Conservation (phyloP, 2,888 invertebrate genomes). For the Yponomeuta evonymella region DNA sequence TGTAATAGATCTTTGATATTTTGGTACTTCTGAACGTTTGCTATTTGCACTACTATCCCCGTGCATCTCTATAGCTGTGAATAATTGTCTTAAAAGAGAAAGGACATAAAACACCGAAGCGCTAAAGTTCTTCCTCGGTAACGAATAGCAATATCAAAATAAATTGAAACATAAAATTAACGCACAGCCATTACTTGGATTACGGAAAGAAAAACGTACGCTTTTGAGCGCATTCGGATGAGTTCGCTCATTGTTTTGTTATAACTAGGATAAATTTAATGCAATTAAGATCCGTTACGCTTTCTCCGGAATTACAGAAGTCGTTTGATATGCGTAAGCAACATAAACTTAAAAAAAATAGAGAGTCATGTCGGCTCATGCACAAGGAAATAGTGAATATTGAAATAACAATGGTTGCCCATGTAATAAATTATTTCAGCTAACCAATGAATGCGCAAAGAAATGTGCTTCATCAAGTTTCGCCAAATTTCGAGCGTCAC, state of each 20-base stretch:
- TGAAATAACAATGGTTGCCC: not conserved
- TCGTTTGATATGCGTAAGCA: not conserved
- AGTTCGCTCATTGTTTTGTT: not conserved
- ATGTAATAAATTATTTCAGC: not conserved
- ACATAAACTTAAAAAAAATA: not conserved
- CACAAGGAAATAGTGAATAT: too few relatives aligned
- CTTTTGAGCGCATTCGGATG: not conserved
- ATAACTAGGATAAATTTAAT: not conserved
- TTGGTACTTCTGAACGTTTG: too few relatives aligned
- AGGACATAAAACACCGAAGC: too few relatives aligned
- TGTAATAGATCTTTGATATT: too few relatives aligned
- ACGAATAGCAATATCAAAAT: not conserved
- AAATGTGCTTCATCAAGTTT: not conserved
- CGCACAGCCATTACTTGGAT: not conserved
- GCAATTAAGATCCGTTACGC: not conserved
- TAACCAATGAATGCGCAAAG: not conserved
- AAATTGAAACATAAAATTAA: not conserved
- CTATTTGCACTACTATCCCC: too few relatives aligned
- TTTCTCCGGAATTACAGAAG: not conserved
- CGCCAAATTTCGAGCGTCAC: not conserved
- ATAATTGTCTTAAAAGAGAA: too few relatives aligned
- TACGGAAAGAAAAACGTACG: not conserved
- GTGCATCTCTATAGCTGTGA: too few relatives aligned
- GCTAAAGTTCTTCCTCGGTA: too few relatives aligned
- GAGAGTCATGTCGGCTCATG: too few relatives aligned